A percentile compares a stretch with the other conserved stretches of the same genome.
Evolutionary conservation across 2,113 vertebrate species (phyloP).

Genomic region (Apaloderma vittatum): DNA sequence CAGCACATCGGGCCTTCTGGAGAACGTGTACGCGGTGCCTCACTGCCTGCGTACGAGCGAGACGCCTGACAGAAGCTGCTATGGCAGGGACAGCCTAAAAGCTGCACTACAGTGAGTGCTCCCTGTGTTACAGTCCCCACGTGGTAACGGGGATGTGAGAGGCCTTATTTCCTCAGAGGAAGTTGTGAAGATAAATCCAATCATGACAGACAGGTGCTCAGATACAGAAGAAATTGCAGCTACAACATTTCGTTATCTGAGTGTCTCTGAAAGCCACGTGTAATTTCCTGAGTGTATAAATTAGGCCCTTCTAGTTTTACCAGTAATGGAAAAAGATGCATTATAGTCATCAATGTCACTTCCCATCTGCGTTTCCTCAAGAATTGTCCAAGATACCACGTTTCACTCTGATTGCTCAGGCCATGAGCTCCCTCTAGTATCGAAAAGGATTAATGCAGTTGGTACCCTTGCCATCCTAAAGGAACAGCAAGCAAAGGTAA

Average conservation of each 20-base stretch:
- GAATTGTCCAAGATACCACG: background rate
- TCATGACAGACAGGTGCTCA: background rate
- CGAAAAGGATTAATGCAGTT: conserved; percentile 19
- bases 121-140: background rate
- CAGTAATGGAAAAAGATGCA: conserved; percentile 12
- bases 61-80: background rate
- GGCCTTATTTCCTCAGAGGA: background rate
- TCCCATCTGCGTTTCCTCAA: conserved; percentile 45
- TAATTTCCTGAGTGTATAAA: conserved; percentile 31
- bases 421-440: conserved; percentile 62
- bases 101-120: background rate
- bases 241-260: conserved; percentile 3
- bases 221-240: background rate
- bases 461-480: background rate
- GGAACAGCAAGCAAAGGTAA: background rate
- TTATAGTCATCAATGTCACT: conserved; percentile 2
- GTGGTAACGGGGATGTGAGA: fast-evolving
- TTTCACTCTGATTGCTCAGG: background rate
- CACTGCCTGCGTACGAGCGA: background rate
- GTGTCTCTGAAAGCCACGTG: background rate
- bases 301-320: conserved; percentile 16
- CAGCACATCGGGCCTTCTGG: background rate
- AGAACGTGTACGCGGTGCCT: background rate
- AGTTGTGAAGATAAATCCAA: background rate
- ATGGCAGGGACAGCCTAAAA: background rate